phyloP scores from a whole-genome alignment of 1,140 invertebrate species.

The Paramacrobiotus metropolitanus region DNA sequence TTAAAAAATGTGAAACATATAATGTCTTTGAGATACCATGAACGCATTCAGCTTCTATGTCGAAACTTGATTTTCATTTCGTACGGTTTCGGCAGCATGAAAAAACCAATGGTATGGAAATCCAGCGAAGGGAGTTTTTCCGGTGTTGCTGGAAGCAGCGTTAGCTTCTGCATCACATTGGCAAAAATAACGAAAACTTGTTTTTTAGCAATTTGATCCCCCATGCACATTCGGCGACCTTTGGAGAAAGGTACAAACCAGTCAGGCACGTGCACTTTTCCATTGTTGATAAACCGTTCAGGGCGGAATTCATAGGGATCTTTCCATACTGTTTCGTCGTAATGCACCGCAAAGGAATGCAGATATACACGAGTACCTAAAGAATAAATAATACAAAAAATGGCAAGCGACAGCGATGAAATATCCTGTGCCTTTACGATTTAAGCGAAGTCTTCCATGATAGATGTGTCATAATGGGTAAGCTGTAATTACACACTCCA shows the following conservation, averaged over 20 bases:
- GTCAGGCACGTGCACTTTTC: not conserved
- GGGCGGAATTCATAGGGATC: conserved; percentile 17
- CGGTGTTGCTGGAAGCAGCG: conserved; percentile 8
- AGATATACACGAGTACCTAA: conserved; percentile 16
- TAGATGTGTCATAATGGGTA: too few relatives aligned
- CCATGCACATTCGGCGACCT: conserved; percentile 11
- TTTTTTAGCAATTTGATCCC: conserved; percentile 11
- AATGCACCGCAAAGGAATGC: conserved; percentile 17
- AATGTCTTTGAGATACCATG: too few relatives aligned
- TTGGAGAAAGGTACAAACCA: not conserved
- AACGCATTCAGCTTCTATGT: too few relatives aligned
- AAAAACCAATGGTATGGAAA: too few relatives aligned
- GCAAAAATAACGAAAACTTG: conserved; percentile 12
- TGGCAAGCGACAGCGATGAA: too few relatives aligned
- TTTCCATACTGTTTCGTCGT: conserved; percentile 15
- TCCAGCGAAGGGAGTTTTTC: not conserved
- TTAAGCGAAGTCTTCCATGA: too few relatives aligned
- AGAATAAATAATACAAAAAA: too few relatives aligned
- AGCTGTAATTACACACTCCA: too few relatives aligned
- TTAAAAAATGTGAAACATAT: too few relatives aligned
- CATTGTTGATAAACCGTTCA: conserved; percentile 16
- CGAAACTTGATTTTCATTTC: too few relatives aligned
- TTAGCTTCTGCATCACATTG: conserved; percentile 12
- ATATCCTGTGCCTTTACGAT: too few relatives aligned
- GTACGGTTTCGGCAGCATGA: too few relatives aligned